These are phyloP conservation scores for Colaptes auratus DNA, from an alignment of 2,113 vertebrate genomes.

Conservation along the genomic window DNA sequence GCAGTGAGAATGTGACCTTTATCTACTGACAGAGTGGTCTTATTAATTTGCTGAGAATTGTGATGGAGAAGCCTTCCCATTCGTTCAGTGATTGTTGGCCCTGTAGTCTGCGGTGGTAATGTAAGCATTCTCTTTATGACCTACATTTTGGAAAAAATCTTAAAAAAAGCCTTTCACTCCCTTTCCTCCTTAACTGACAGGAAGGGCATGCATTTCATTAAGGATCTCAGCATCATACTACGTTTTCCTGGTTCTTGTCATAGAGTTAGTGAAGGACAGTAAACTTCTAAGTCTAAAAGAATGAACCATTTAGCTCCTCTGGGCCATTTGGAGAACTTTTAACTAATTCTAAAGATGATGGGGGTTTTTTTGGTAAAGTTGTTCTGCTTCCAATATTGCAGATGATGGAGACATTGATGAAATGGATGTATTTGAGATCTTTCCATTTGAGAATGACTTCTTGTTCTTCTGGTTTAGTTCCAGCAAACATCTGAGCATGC, in stretches of 20 bases:
- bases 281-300: background rate
- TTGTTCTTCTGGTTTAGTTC: constrained; percentile 79
- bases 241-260: background rate
- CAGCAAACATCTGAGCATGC: constrained; percentile 98
- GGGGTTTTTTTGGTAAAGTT: background rate
- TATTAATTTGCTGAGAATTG: background rate
- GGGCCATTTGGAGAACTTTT: background rate
- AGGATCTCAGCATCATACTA: background rate
- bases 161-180: background rate
- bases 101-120: background rate
- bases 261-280: background rate
- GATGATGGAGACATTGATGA: background rate
- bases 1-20: constrained; percentile 28
- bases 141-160: background rate
- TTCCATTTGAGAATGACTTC: background rate
- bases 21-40: background rate
- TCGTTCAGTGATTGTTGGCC: background rate
- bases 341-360: background rate
- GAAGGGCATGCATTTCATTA: background rate
- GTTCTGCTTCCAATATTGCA: accelerated
- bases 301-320: background rate
- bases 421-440: background rate
- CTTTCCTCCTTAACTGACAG: background rate
- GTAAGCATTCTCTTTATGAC: background rate
- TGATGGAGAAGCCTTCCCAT: background rate